A percentile compares a stretch with the other conserved stretches of the same genome.
These are phyloP conservation scores for Cepaea nemoralis DNA, from an alignment of 1,140 invertebrate species.

Conservation along the genomic window DNA sequence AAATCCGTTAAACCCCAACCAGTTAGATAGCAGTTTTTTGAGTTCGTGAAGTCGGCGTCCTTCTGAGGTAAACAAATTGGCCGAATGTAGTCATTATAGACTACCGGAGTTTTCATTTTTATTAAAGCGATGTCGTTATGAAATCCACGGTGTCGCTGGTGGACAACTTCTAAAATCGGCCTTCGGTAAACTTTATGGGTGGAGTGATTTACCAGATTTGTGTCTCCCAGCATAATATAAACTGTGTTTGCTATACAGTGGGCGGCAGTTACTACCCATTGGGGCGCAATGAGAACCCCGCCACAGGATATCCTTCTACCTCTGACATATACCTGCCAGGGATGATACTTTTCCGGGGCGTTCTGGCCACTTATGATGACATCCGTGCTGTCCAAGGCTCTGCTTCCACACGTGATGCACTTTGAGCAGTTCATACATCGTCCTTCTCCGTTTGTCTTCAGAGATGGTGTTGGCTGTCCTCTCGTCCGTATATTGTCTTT, in stretches of 20 bases:
- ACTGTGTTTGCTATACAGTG: not conserved
- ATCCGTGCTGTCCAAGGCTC: not conserved
- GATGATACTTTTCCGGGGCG: not conserved
- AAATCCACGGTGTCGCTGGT: not conserved
- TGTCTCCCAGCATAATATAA: not conserved
- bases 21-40: not conserved
- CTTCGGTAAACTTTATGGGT: not conserved
- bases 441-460: not conserved
- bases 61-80: not conserved
- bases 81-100: not conserved
- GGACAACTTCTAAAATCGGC: not conserved
- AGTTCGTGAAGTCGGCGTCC: not conserved
- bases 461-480: not conserved
- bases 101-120: not conserved
- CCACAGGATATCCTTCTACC: not conserved
- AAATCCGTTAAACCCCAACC: not conserved
- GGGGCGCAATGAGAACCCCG: not conserved
- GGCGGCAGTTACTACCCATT: not conserved
- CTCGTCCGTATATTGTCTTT: not conserved
- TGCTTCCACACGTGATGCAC: not conserved
- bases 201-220: not conserved
- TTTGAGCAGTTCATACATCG: not conserved
- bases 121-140: not conserved
- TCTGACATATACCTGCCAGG: not conserved
- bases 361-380: not conserved